These are phyloP conservation scores for Blomia tropicalis DNA, from an alignment of 2,888 invertebrate species.

Conservation along the genomic window DNA sequence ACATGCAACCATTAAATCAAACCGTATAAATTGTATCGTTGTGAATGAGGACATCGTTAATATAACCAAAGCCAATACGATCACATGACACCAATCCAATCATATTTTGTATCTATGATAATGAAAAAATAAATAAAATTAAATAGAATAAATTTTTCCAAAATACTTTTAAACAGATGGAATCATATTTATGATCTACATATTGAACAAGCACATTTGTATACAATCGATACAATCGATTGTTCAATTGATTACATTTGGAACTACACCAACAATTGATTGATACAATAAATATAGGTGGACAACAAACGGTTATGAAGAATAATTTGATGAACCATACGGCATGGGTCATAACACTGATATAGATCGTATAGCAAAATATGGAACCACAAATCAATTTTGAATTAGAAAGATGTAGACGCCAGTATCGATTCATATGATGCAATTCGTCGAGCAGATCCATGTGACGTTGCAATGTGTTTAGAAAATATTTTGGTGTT, in stretches of 20 bases:
- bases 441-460: not conserved
- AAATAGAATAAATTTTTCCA: not conserved
- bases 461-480: not conserved
- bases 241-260: not conserved
- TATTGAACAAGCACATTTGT: not conserved
- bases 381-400: not conserved
- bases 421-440: not conserved
- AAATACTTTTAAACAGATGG: no score
- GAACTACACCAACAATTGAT: not conserved
- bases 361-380: not conserved
- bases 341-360: not conserved
- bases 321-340: constrained; percentile 4
- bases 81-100: not conserved
- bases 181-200: not conserved
- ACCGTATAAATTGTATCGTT: not conserved
- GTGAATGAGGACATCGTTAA: not conserved
- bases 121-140: not conserved
- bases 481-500: no score
- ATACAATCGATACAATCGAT: not conserved
- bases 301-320: not conserved
- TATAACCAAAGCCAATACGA: not conserved
- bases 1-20: not conserved
- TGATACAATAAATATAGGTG: not conserved
- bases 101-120: not conserved
- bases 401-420: not conserved